Evolutionary conservation across 2,113 vertebrate species (phyloP).

Genomic region (Thermophis baileyi): DNA sequence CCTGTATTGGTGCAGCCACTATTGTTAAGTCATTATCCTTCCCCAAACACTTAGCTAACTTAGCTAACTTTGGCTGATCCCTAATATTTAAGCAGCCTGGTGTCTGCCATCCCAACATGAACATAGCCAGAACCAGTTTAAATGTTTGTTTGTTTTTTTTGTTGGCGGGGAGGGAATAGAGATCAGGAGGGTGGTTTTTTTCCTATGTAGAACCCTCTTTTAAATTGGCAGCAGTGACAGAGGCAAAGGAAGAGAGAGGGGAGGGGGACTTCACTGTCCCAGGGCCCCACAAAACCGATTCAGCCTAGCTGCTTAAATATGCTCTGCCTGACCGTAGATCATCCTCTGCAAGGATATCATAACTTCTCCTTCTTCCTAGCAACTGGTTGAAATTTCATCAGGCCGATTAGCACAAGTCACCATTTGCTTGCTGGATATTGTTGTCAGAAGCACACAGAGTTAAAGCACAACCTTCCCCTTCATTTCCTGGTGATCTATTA

Average conservation of each 20-base stretch:
- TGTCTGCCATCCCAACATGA: background rate
- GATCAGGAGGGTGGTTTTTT: background rate
- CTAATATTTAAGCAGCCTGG: background rate
- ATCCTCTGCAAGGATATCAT: constrained; percentile 59
- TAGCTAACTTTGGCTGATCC: background rate
- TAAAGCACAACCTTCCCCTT: constrained; percentile 38
- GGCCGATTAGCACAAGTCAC: constrained; percentile 58
- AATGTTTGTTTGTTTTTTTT: too few relatives aligned
- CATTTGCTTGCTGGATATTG: constrained; percentile 30
- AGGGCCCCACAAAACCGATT: background rate
- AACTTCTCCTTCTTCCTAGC: constrained; percentile 54
- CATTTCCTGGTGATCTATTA: constrained; percentile 15
- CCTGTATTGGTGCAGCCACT: background rate
- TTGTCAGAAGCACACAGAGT: constrained; percentile 53
- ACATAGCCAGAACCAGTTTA: background rate
- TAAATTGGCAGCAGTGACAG: background rate
- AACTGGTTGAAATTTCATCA: constrained; percentile 70
- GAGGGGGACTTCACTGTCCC: background rate
- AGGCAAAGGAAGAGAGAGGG: background rate
- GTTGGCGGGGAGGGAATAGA: too few relatives aligned
- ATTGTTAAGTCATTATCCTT: background rate
- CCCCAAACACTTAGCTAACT: background rate
- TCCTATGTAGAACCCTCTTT: background rate
- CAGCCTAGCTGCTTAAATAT: constrained; percentile 37
- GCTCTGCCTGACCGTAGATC: constrained; percentile 49